These are phyloP conservation scores for Manacus vitellinus DNA, from an alignment of 2,113 vertebrate genomes.

Conservation along the genomic window DNA sequence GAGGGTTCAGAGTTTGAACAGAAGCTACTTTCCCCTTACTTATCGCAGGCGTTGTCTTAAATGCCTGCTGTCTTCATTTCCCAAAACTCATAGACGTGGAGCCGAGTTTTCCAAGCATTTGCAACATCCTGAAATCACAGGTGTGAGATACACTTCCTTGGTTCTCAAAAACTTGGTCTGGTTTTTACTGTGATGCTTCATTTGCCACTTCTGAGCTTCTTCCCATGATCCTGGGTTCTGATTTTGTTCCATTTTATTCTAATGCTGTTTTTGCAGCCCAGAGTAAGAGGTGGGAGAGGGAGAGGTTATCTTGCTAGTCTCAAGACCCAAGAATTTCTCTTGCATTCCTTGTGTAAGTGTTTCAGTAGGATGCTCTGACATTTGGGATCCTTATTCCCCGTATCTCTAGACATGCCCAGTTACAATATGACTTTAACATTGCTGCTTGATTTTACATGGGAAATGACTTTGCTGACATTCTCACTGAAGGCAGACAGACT, in stretches of 20 bases:
- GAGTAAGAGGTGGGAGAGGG: neutral
- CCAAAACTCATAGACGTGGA: neutral
- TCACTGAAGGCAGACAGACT: neutral
- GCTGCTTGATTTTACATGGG: neutral
- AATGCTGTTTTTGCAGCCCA: neutral
- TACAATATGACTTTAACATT: neutral
- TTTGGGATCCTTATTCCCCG: neutral
- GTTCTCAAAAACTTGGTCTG: neutral
- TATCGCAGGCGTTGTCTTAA: neutral
- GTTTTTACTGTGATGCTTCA: neutral
- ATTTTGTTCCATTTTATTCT: neutral
- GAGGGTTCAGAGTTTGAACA: neutral
- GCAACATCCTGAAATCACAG: neutral
- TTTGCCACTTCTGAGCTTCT: neutral
- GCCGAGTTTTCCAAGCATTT: neutral
- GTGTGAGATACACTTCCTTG: neutral
- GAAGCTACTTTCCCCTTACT: neutral
- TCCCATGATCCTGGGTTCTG: neutral
- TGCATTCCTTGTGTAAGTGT: neutral
- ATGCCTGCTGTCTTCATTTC: neutral
- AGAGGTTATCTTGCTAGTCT: neutral
- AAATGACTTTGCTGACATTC: neutral
- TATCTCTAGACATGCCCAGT: fast-evolving
- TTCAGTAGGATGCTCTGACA: fast-evolving
- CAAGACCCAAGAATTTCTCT: neutral